phyloP scores from a whole-genome alignment of 2,113 vertebrate species.

The Castor canadensis region DNA sequence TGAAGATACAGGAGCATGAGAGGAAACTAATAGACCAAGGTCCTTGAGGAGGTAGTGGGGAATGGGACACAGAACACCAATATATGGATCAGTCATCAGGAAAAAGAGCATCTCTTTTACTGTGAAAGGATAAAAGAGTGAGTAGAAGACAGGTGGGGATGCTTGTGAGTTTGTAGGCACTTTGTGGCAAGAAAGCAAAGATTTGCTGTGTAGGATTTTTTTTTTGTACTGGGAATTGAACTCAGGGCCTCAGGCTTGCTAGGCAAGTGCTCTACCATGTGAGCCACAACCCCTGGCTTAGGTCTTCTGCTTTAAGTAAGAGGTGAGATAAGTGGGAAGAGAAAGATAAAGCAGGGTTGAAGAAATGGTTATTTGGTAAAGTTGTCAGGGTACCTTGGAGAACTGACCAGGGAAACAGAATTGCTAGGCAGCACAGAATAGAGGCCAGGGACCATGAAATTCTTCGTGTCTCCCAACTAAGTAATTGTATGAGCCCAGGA shows the following conservation, averaged over 20 bases:
- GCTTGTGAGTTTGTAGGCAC: background rate
- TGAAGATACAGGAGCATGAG: background rate
- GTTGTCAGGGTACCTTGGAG: background rate
- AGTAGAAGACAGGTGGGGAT: background rate
- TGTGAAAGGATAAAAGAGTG: background rate
- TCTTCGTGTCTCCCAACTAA: background rate
- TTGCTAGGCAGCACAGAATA: background rate
- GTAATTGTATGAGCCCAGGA: background rate
- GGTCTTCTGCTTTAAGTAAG: background rate
- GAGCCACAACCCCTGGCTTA: no score
- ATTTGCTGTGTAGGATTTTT: no score
- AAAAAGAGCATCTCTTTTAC: background rate
- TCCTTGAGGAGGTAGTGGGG: background rate
- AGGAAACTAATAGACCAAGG: background rate
- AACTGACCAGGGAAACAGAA: background rate
- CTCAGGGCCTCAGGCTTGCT: no score
- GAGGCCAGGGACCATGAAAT: background rate
- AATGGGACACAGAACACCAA: background rate
- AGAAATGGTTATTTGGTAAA: background rate
- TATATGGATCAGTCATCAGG: background rate
- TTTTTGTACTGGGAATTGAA: no score
- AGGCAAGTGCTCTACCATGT: no score
- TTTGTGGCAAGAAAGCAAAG: background rate
- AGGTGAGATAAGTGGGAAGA: background rate
- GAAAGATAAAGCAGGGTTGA: no score